Evolutionary conservation across 2,888 invertebrate genomes (phyloP).

Genomic region (Apodemia hepburni): DNA sequence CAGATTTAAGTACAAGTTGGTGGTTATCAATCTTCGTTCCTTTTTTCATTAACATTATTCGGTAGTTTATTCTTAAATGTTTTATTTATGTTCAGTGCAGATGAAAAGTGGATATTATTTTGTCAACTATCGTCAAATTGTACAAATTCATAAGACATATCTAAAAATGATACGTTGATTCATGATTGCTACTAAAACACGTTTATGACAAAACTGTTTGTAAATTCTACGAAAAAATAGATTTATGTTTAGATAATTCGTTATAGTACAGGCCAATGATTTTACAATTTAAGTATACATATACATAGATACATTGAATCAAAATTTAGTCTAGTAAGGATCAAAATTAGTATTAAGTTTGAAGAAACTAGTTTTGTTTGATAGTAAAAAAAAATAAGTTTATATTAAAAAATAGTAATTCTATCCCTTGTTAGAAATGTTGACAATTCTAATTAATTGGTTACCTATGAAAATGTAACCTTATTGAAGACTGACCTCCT

Average conservation of each 20-base stretch:
- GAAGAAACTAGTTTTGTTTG: neutral
- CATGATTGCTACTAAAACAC: neutral
- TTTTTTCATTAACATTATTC: slow-evolving; percentile 53
- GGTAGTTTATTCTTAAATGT: slow-evolving; percentile 51
- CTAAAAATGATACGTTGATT: slow-evolving; percentile 30
- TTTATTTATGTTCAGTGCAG: slow-evolving; percentile 33
- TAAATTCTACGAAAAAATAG: neutral
- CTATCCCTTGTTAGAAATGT: slow-evolving; percentile 8
- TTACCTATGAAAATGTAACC: slow-evolving; percentile 41
- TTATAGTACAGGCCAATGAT: slow-evolving; percentile 10
- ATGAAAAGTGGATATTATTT: slow-evolving; percentile 32
- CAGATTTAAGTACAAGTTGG: slow-evolving; percentile 52
- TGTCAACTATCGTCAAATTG: slow-evolving; percentile 44
- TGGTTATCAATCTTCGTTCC: slow-evolving; percentile 48
- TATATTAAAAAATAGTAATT: neutral
- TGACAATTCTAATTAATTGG: slow-evolving; percentile 4
- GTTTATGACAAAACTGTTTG: neutral
- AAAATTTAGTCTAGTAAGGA: neutral
- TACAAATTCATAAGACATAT: slow-evolving; percentile 63
- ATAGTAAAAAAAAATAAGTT: neutral
- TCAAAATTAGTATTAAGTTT: neutral
- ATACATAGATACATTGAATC: neutral
- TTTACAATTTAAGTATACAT: neutral
- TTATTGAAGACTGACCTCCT: slow-evolving; percentile 64
- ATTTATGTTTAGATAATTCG: neutral